Conservation (phyloP, 2,797 vertebrate genomes). For the Helicolenus hilgendorfi region DNA sequence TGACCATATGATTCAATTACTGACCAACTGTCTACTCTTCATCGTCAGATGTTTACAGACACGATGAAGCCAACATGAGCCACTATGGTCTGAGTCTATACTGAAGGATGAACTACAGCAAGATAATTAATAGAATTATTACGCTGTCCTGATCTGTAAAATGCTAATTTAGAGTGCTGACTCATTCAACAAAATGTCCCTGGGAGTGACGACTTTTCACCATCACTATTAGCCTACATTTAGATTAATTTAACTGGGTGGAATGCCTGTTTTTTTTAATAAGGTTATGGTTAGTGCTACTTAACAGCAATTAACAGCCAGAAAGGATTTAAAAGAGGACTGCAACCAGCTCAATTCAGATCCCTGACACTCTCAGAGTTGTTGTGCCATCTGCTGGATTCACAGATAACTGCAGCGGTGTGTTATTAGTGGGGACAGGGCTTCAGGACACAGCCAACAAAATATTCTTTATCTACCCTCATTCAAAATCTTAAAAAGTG, state of each 20-base stretch:
- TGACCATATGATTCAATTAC: conserved; percentile 10
- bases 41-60: conserved; percentile 3
- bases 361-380: background rate
- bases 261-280: background rate
- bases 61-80: background rate
- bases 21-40: background rate
- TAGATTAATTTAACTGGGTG: background rate
- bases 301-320: background rate
- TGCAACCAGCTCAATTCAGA: background rate
- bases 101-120: background rate
- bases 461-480: background rate
- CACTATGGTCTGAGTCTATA: background rate
- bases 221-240: background rate
- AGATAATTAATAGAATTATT: background rate
- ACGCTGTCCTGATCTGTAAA: background rate
- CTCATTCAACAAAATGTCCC: conserved; percentile 8
- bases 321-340: background rate
- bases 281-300: background rate
- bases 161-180: background rate
- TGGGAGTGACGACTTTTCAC: background rate
- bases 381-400: conserved; percentile 77
- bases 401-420: conserved; percentile 30
- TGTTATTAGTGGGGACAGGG: background rate
- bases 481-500: background rate
- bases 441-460: background rate